These are phyloP conservation scores for Tetragonula carbonaria DNA, from an alignment of 2,888 invertebrate species.

Conservation along the genomic window DNA sequence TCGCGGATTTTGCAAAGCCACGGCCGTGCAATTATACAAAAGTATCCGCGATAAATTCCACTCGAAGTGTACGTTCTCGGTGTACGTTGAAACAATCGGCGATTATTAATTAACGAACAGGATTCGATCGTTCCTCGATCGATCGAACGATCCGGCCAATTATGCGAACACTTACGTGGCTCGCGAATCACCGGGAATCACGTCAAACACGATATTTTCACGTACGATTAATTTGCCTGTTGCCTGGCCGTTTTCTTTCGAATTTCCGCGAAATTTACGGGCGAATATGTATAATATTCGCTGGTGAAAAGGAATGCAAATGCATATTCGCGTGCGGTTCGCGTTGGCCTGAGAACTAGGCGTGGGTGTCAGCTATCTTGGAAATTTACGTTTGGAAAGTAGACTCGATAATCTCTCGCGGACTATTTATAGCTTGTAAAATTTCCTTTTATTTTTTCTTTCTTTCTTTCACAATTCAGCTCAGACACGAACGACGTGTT, in stretches of 20 bases:
- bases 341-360: not conserved
- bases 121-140: not conserved
- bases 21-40: not conserved
- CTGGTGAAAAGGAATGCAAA: not conserved
- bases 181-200: not conserved
- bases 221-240: not conserved
- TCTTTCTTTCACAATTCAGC: too few relatives aligned
- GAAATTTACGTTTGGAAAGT: conserved; percentile 14
- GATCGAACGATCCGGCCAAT: not conserved
- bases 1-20: conserved; percentile 16
- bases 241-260: too few relatives aligned
- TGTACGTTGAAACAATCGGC: conserved; percentile 17
- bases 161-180: not conserved
- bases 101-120: conserved; percentile 29
- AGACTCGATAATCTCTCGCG: not conserved
- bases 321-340: not conserved
- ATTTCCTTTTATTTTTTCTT: too few relatives aligned
- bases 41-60: conserved; percentile 28
- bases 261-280: not conserved
- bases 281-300: too few relatives aligned
- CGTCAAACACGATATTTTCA: not conserved
- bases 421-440: not conserved
- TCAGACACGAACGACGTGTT: too few relatives aligned
- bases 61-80: conserved; percentile 10
- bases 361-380: not conserved